Percentiles rank a stretch among this genome's conserved stretches.
phyloP scores from a whole-genome alignment of 2,113 vertebrate genomes.

The Poecile atricapillus region DNA sequence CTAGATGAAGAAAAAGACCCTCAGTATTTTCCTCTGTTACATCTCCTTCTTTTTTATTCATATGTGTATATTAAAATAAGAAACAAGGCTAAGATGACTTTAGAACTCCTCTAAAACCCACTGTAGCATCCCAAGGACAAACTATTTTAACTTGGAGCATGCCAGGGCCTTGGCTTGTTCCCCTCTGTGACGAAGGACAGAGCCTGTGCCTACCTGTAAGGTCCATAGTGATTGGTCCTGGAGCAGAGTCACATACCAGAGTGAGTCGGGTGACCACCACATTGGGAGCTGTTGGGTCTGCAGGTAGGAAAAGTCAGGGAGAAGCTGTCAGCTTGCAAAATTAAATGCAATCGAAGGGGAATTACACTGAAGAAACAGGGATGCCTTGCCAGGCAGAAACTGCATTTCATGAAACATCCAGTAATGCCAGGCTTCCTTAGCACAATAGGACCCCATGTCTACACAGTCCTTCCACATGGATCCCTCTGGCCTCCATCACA shows the following conservation, averaged over 20 bases:
- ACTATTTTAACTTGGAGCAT: background rate
- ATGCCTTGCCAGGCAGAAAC: background rate
- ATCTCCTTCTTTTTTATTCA: background rate
- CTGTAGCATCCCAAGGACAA: background rate
- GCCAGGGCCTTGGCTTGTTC: background rate
- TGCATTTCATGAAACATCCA: background rate
- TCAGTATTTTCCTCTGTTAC: background rate
- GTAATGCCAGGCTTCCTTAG: background rate
- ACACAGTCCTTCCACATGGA: background rate
- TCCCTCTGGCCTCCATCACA: background rate
- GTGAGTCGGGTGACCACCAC: slow-evolving; percentile 80
- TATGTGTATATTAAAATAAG: background rate
- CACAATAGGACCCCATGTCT: background rate
- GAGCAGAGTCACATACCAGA: slow-evolving; percentile 75
- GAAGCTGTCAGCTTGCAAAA: background rate
- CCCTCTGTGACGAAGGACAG: background rate
- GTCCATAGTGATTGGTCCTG: slow-evolving; percentile 81
- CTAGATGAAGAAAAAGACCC: background rate
- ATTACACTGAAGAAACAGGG: background rate
- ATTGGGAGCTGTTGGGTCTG: slow-evolving; percentile 80
- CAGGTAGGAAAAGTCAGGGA: background rate
- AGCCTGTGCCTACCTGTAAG: slow-evolving; percentile 74
- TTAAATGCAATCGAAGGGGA: background rate
- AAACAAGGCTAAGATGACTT: background rate
- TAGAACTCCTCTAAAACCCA: background rate